A percentile compares a stretch with the other conserved stretches of the same genome.
Evolutionary conservation across 2,113 vertebrate genomes (phyloP).

Genomic region (Ranitomeya imitator): DNA sequence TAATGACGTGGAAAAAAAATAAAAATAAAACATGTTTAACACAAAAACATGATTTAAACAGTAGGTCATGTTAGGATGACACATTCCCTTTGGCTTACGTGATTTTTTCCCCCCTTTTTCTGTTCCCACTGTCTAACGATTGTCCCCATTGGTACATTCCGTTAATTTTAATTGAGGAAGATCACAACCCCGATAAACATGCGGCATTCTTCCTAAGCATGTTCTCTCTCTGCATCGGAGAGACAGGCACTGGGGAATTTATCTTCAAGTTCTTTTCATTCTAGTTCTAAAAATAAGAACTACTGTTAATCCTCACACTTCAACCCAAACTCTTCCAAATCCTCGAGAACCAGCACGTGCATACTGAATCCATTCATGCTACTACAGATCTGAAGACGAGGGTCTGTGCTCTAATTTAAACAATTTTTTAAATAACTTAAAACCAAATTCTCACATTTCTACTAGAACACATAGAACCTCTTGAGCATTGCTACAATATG

Average conservation of each 20-base stretch:
- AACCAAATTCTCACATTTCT: not conserved
- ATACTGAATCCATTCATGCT: not conserved
- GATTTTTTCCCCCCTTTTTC: not conserved
- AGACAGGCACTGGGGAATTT: not conserved
- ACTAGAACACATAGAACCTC: no score
- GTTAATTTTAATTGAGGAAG: not conserved
- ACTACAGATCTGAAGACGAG: not conserved
- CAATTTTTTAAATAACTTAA: not conserved
- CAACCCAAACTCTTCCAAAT: not conserved
- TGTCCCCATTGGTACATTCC: not conserved
- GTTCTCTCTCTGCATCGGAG: constrained; percentile 11
- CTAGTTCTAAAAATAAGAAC: constrained; percentile 4
- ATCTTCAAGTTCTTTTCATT: constrained; percentile 18
- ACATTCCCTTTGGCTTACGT: not conserved
- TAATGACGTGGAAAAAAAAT: no score
- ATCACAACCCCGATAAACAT: constrained; percentile 19
- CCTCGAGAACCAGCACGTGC: not conserved
- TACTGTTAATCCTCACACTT: constrained; percentile 8
- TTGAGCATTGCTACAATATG: no score
- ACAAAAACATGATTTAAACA: no score
- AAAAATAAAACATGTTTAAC: no score
- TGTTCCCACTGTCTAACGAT: not conserved
- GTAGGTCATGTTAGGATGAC: no score
- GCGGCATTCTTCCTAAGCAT: not conserved
- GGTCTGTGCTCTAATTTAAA: not conserved